Conservation (phyloP, 1,140 invertebrate species). For the Dreissena polymorpha region DNA sequence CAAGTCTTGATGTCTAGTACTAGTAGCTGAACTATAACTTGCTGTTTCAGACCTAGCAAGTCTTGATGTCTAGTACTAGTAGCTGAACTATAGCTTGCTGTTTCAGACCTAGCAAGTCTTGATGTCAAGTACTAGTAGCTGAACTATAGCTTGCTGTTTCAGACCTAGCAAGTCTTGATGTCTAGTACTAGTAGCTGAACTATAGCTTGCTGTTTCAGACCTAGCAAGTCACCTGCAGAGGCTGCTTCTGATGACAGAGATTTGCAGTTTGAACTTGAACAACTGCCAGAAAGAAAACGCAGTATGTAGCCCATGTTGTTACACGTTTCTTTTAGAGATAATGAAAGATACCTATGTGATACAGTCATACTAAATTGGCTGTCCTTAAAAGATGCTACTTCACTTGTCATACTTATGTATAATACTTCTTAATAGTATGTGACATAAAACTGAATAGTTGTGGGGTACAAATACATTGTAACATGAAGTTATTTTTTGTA, state of each 20-base stretch:
- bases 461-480: neutral
- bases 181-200: no score
- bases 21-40: no score
- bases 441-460: no score
- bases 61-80: no score
- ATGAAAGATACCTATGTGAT: neutral
- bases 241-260: conserved; percentile 46
- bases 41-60: no score
- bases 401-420: neutral
- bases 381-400: neutral
- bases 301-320: conserved; percentile 6
- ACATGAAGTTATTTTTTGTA: neutral
- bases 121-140: no score
- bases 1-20: no score
- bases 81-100: no score
- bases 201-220: conserved; percentile 21
- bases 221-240: conserved; percentile 13
- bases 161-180: no score
- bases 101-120: no score
- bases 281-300: conserved; percentile 45
- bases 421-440: no score
- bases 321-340: neutral
- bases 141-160: no score
- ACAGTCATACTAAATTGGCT: neutral
- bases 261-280: conserved; percentile 43